These are phyloP conservation scores for Arenaria interpres DNA, from an alignment of 2,113 vertebrate species.

Conservation along the genomic window DNA sequence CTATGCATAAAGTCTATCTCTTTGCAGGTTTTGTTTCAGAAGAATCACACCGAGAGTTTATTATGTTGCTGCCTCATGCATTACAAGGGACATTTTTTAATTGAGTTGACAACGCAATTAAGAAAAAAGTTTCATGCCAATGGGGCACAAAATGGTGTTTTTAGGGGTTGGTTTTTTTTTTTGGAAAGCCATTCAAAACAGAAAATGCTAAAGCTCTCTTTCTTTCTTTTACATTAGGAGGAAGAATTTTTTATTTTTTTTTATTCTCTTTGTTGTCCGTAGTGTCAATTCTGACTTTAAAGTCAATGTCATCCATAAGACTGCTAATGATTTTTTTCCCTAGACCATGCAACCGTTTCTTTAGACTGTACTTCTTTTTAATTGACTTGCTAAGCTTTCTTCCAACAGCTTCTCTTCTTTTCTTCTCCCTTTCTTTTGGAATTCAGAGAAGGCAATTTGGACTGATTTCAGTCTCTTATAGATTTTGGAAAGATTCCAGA, in stretches of 20 bases:
- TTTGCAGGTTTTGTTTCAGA: background rate
- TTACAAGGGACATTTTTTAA: background rate
- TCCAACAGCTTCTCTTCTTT: background rate
- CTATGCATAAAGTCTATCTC: background rate
- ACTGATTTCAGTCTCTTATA: background rate
- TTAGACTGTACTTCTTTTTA: background rate
- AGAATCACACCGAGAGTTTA: background rate
- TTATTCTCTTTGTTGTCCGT: background rate
- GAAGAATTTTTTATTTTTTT: background rate
- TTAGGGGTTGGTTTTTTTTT: background rate
- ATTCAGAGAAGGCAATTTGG: background rate
- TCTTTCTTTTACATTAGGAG: background rate
- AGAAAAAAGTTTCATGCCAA: background rate
- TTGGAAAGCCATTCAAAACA: background rate
- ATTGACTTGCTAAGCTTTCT: background rate
- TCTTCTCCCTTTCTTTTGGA: conserved; percentile 4
- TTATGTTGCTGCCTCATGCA: background rate
- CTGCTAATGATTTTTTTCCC: background rate
- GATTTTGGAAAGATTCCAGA: conserved; percentile 45
- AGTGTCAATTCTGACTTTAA: background rate
- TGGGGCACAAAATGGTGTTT: background rate
- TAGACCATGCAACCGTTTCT: background rate
- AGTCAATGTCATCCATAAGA: background rate
- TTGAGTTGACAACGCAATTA: background rate
- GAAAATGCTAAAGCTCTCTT: background rate